Evolutionary conservation across 2,113 vertebrate species (phyloP).

Genomic region (Genyomyrus donnyi): DNA sequence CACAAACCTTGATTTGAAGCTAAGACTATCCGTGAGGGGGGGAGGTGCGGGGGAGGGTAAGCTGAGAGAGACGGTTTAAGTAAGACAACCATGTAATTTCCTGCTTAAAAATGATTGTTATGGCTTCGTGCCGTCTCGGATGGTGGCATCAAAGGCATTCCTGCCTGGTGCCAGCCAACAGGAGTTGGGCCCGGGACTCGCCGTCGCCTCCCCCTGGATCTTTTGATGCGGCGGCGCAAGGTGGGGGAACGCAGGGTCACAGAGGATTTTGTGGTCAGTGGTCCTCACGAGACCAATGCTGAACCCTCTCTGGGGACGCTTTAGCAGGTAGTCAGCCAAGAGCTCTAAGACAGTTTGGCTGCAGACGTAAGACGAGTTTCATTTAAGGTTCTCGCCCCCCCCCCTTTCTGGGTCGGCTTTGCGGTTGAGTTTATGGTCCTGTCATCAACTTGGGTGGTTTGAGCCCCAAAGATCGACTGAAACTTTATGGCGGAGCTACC

Average conservation of each 20-base stretch:
- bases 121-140: slow-evolving; percentile 52
- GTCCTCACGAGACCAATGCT: neutral
- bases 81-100: slow-evolving; percentile 18
- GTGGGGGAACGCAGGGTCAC: neutral
- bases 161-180: slow-evolving; percentile 33
- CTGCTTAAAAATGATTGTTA: slow-evolving; percentile 28
- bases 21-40: neutral
- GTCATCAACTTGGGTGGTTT: neutral
- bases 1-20: neutral
- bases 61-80: neutral
- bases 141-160: slow-evolving; percentile 56
- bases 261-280: neutral
- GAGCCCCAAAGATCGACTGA: neutral
- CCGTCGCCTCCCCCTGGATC: slow-evolving; percentile 41
- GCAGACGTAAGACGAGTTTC: neutral
- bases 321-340: neutral
- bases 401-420: neutral
- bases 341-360: neutral
- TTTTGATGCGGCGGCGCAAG: neutral
- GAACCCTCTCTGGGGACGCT: neutral
- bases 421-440: neutral
- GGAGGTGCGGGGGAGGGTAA: neutral
- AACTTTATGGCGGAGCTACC: neutral
- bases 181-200: slow-evolving; percentile 41
- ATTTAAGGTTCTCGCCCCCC: neutral